A percentile compares a stretch with the other conserved stretches of the same genome.
Conservation (phyloP, 2,797 vertebrate species). For the Botia kubotai region DNA sequence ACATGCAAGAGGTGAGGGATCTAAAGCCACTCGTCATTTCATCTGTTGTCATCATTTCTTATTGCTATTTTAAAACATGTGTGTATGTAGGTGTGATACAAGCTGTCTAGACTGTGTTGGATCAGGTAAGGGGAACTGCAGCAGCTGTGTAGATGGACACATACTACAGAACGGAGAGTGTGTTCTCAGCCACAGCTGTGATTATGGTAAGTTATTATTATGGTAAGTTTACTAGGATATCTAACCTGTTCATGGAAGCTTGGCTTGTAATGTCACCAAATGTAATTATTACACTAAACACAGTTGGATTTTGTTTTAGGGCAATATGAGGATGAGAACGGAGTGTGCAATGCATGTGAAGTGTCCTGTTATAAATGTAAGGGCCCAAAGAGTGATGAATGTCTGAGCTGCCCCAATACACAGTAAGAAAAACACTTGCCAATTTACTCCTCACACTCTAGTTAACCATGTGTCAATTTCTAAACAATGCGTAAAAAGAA, state of each 20-base stretch:
- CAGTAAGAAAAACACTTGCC: slow-evolving; percentile 72
- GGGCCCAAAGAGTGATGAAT: slow-evolving; percentile 80
- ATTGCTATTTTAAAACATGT: slow-evolving; percentile 34
- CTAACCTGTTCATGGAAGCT: background rate
- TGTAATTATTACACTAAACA: background rate
- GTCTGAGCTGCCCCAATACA: slow-evolving; percentile 80
- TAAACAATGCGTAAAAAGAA: no score
- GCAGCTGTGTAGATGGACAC: slow-evolving; percentile 88
- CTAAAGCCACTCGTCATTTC: background rate
- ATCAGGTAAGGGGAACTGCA: slow-evolving; percentile 86
- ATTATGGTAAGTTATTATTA: slow-evolving; percentile 86
- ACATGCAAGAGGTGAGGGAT: slow-evolving; percentile 87
- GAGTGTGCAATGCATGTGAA: slow-evolving; percentile 82
- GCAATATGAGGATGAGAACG: slow-evolving; percentile 79
- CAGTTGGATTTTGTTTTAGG: slow-evolving; percentile 70
- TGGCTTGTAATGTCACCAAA: background rate
- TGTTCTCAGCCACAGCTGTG: slow-evolving; percentile 86
- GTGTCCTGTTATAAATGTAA: slow-evolving; percentile 85
- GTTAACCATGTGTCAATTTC: background rate
- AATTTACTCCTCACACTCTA: background rate
- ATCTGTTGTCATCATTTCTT: background rate
- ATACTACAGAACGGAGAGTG: slow-evolving; percentile 86
- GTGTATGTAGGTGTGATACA: slow-evolving; percentile 83
- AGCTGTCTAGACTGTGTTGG: slow-evolving; percentile 92
- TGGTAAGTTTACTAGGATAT: background rate